Evolutionary conservation across 2,888 invertebrate species (phyloP).

Genomic region (Pecten maximus): DNA sequence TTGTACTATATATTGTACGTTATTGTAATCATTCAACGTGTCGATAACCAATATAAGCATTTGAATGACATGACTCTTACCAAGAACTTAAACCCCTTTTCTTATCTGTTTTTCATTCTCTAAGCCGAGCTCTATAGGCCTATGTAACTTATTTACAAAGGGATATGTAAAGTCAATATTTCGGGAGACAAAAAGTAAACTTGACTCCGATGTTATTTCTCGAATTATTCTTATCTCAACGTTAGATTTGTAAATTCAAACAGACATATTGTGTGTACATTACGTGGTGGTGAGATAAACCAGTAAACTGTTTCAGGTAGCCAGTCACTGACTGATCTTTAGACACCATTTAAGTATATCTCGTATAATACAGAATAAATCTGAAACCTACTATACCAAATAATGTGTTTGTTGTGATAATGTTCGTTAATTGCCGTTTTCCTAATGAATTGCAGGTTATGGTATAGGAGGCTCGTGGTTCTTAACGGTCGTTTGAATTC

Average conservation of each 20-base stretch:
- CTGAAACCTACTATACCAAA: no score
- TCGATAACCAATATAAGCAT: background rate
- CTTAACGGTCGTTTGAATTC: no score
- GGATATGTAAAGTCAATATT: background rate
- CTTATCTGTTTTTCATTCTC: background rate
- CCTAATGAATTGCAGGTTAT: no score
- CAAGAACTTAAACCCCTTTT: background rate
- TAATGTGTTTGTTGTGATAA: no score
- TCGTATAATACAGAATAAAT: no score
- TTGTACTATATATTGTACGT: background rate
- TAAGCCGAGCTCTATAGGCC: background rate
- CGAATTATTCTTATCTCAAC: background rate
- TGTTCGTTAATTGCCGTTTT: no score
- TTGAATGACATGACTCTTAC: background rate
- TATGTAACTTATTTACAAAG: background rate
- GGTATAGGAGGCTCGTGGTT: no score
- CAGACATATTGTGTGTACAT: background rate
- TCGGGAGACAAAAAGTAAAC: background rate
- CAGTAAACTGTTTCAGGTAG: background rate
- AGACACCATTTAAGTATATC: no score
- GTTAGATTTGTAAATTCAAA: background rate
- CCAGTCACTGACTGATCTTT: background rate
- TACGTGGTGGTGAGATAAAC: background rate
- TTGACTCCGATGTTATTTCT: background rate
- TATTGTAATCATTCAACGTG: background rate